phyloP scores from a whole-genome alignment of 2,888 invertebrate species.

The Zele albiditarsus region DNA sequence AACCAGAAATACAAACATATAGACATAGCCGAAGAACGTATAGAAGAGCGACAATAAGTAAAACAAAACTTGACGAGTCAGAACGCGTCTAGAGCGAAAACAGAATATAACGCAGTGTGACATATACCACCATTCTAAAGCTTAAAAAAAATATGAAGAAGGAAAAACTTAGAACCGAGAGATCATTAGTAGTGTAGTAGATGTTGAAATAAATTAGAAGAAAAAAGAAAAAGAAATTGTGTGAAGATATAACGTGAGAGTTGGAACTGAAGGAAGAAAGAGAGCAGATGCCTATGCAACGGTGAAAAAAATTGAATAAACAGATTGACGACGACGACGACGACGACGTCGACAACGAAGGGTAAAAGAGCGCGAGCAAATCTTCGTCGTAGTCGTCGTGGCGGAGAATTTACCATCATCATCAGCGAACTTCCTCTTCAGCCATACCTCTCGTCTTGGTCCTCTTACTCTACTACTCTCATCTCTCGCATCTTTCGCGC shows the following conservation, averaged over 20 bases:
- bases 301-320: constrained; percentile 36
- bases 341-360: background rate
- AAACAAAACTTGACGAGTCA: constrained; percentile 35
- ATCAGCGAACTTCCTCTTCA: constrained; percentile 43
- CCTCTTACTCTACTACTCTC: background rate
- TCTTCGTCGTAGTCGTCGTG: constrained; percentile 50
- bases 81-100: background rate
- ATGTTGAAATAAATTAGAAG: constrained; percentile 29
- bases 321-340: constrained; percentile 25
- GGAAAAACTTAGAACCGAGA: background rate
- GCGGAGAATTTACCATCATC: constrained; percentile 48
- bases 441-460: constrained; percentile 19
- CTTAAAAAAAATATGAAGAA: constrained; percentile 13
- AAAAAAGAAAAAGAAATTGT: constrained; percentile 45
- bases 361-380: constrained; percentile 10
- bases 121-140: background rate
- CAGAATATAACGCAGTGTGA: constrained; percentile 42
- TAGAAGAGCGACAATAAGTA: constrained; percentile 30
- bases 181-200: background rate
- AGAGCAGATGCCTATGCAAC: background rate
- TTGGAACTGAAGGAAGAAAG: constrained; percentile 27
- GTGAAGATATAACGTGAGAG: constrained; percentile 38
- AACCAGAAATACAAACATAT: constrained; percentile 36
- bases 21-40: constrained; percentile 24
- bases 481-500: constrained; percentile 30